Evolutionary conservation across 2,888 invertebrate species (phyloP), one percentile per base, ranked within the genome.

Genomic region (Galeopsomyia nigrocyanea): DNA sequence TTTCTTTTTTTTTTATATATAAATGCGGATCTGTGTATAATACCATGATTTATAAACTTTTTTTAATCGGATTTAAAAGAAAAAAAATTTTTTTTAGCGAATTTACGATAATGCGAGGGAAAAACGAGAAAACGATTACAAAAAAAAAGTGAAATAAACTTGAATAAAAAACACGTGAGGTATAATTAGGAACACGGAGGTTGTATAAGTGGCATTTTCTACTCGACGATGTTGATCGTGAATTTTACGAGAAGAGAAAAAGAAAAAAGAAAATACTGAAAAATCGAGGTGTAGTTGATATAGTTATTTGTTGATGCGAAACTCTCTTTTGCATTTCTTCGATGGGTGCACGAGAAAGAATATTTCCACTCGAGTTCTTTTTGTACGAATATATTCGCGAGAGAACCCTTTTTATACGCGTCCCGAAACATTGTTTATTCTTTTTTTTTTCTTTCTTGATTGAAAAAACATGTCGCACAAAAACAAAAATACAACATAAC

Each of bases 311-410:
- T 75, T 72, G 55, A 75, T 56, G 64, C 67, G 51, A 73, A 22
- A 17, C 19, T 63, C 67, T 63, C 58, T 70, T 75, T 75, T 50
- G 49, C 10, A 39, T 7, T 39, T 39, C 10, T 10, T 39, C 39
- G 2, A 57, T 19, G 19, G 39, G 39, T n/a, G 19, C 17, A 17
- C 58, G 31, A 26, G 31, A 26, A 58, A 58, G n/a, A 7, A 58
- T 65, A 62, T 68, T 56, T 69, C 57, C 57, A 83, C 39, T 39
- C 39, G 13, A 39, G 39, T 39, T 39, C 39, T 7, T 80, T 80
- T 80, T 80, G 78, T 80, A 75, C 73, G 77, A 78, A 79, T 77
- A 76, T 78, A 79, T 31, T 56, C 53, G 77, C 77, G 76, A 71
- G 77, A 58, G 26, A 26, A 26, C 26, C 26, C 58, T 78, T 76